Evolutionary conservation across 2,797 vertebrate species (phyloP).

Genomic region (Tapera naevia): DNA sequence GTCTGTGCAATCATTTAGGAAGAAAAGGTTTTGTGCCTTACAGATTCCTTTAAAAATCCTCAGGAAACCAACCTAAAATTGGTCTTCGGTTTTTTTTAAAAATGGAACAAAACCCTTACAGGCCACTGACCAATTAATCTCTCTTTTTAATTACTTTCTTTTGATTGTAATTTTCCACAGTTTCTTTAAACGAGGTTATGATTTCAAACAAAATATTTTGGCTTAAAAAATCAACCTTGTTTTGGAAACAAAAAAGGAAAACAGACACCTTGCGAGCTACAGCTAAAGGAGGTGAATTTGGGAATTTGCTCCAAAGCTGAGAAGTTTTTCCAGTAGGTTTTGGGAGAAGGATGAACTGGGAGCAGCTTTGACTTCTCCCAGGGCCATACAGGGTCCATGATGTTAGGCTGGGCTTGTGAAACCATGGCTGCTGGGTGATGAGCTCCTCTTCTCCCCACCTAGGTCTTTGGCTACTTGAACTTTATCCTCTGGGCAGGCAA

Average conservation of each 20-base stretch:
- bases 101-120: background rate
- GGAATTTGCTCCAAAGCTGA: background rate
- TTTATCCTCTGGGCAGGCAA: slow-evolving; percentile 99
- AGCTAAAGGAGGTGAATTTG: background rate
- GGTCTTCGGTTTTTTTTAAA: background rate
- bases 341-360: background rate
- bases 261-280: background rate
- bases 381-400: accelerated
- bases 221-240: background rate
- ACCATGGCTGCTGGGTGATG: accelerated
- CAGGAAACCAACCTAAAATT: background rate
- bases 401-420: background rate
- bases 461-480: slow-evolving; percentile 98
- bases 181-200: background rate
- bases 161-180: background rate
- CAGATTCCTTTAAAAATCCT: background rate
- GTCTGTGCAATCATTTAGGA: background rate
- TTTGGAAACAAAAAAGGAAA: background rate
- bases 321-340: background rate
- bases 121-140: background rate
- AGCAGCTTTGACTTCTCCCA: background rate
- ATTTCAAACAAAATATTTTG: background rate
- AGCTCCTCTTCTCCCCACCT: slow-evolving; percentile 46
- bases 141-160: background rate
- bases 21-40: background rate